These are phyloP conservation scores for Lithobius niger DNA, from an alignment of 1,140 invertebrate genomes.

Conservation along the genomic window DNA sequence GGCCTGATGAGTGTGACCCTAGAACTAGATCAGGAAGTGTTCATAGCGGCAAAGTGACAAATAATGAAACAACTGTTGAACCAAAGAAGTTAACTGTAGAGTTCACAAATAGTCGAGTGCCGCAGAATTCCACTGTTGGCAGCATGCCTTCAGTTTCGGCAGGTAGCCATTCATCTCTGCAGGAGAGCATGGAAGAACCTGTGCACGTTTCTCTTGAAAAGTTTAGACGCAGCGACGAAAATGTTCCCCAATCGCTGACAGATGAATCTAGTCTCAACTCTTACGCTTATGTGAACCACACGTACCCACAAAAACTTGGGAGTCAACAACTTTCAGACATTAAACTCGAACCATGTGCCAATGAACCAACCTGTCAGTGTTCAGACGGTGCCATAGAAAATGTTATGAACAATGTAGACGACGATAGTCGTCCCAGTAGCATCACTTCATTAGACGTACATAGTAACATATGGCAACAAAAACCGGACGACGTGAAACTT, in stretches of 20 bases:
- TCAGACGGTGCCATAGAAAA: not conserved
- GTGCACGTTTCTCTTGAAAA: not conserved
- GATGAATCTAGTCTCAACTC: not conserved
- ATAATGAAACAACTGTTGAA: not conserved
- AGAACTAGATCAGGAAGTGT: too few relatives aligned
- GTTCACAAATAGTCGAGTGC: too few relatives aligned
- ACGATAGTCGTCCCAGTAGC: not conserved
- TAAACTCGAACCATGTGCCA: not conserved
- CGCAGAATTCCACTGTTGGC: too few relatives aligned
- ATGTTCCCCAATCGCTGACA: too few relatives aligned
- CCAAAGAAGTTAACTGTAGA: not conserved
- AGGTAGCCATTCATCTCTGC: not conserved
- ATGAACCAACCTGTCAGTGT: not conserved
- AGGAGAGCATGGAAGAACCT: not conserved
- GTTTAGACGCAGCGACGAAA: not conserved
- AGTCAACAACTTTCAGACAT: not conserved
- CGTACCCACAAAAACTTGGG: not conserved
- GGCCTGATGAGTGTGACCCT: too few relatives aligned
- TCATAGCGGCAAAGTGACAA: too few relatives aligned
- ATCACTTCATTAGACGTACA: not conserved
- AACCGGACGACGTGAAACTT: not conserved
- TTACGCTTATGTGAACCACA: conserved; percentile 6
- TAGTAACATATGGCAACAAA: not conserved
- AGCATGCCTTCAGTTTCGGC: not conserved
- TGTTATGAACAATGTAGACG: not conserved